phyloP scores from a whole-genome alignment of 2,797 vertebrate species.

The Syncerus caffer region DNA sequence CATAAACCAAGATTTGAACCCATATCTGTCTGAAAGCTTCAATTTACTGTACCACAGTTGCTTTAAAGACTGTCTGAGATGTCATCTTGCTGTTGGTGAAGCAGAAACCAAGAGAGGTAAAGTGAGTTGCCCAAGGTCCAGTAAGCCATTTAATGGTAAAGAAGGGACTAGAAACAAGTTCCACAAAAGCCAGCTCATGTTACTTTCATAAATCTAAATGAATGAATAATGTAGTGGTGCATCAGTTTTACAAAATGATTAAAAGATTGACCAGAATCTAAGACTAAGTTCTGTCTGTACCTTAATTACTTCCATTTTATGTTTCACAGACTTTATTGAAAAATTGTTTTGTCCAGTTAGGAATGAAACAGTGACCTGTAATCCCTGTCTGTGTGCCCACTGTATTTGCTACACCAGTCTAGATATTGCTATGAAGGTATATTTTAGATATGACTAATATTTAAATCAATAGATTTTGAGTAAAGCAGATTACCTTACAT shows the following conservation, averaged over 20 bases:
- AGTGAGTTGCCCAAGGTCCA: neutral
- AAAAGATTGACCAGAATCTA: neutral
- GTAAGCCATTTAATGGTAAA: conserved; percentile 15
- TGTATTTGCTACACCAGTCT: neutral
- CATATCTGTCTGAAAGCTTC: conserved; percentile 5
- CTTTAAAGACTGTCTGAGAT: conserved; percentile 37
- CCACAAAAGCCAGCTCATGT: neutral
- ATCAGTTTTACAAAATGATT: conserved; percentile 21
- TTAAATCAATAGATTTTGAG: neutral
- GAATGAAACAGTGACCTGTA: neutral
- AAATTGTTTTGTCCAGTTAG: neutral
- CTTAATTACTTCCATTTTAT: conserved; percentile 28
- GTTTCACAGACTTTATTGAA: neutral
- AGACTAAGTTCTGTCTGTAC: conserved; percentile 23
- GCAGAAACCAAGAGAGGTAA: conserved; percentile 32
- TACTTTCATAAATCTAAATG: conserved; percentile 1
- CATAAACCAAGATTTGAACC: neutral
- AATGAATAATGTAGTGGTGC: neutral
- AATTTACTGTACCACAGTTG: neutral
- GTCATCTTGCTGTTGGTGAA: conserved; percentile 7
- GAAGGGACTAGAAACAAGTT: neutral
- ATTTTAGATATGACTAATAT: neutral
- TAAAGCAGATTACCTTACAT: neutral
- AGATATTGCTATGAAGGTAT: neutral
- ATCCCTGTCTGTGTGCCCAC: neutral